phyloP scores from a whole-genome alignment of 2,888 invertebrate species.

The Rhimphoctona megacephalus region DNA sequence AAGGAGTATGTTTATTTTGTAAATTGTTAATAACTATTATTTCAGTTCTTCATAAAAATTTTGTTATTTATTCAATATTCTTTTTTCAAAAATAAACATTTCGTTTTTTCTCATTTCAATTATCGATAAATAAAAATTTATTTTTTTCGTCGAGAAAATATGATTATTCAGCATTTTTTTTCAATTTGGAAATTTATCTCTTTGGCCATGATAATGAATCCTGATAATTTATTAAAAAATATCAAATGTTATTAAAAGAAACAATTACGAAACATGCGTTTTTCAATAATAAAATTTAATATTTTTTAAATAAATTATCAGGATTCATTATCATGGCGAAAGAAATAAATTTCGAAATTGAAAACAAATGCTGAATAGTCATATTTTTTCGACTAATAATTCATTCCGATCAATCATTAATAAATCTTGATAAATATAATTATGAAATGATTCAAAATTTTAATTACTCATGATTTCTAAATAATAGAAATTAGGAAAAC shows the following conservation, averaged over 20 bases:
- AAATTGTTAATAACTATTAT: background rate
- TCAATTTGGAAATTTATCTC: background rate
- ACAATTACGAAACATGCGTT: background rate
- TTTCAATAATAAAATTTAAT: background rate
- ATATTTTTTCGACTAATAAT: background rate
- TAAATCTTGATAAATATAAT: too few relatives aligned
- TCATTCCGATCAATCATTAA: background rate
- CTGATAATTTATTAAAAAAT: too few relatives aligned
- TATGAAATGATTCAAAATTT: background rate
- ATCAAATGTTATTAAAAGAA: too few relatives aligned
- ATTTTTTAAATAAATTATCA: too few relatives aligned
- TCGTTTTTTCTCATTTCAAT: background rate
- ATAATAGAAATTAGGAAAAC: background rate
- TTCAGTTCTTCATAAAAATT: background rate
- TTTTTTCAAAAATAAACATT: background rate
- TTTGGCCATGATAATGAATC: background rate
- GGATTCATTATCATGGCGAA: background rate
- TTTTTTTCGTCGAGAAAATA: too few relatives aligned
- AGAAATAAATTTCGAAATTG: background rate
- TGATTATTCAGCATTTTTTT: too few relatives aligned
- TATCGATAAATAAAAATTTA: background rate
- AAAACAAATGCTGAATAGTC: too few relatives aligned
- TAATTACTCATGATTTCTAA: background rate
- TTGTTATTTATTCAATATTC: background rate
- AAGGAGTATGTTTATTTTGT: constrained; percentile 87